Percentiles rank a stretch among this genome's conserved stretches.
Conservation (phyloP, 2,113 vertebrate genomes). For the Corvus cornix region DNA sequence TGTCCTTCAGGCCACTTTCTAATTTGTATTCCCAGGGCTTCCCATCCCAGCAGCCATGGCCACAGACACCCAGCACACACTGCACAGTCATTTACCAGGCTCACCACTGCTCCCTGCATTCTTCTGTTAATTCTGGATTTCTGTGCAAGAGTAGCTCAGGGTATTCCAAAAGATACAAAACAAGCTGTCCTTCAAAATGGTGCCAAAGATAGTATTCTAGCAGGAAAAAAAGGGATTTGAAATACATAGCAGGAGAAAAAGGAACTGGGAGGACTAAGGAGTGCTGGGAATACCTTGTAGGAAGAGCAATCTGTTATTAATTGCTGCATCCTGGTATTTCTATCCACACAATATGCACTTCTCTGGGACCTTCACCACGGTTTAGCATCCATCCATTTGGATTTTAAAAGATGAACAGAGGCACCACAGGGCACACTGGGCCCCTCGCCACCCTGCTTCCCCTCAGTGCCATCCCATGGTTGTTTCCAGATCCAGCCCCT, state of each 20-base stretch:
- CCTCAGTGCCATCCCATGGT: accelerated
- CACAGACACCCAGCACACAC: background rate
- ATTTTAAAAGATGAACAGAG: background rate
- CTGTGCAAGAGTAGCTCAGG: background rate
- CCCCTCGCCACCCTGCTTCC: accelerated
- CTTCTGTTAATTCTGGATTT: background rate
- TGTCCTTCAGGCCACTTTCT: background rate
- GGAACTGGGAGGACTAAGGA: background rate
- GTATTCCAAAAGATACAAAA: background rate
- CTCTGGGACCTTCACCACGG: background rate
- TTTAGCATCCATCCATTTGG: background rate
- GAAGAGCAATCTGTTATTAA: background rate
- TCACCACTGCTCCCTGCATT: background rate
- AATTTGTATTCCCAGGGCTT: background rate
- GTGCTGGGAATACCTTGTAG: background rate
- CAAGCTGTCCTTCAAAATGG: background rate
- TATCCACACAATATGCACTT: background rate
- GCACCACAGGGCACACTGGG: background rate
- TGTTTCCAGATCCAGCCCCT: background rate
- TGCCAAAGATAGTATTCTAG: background rate
- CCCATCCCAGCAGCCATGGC: background rate
- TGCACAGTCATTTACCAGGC: background rate
- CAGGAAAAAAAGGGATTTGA: background rate
- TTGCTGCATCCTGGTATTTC: background rate
- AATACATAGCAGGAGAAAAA: background rate